Conservation (phyloP, 2,797 vertebrate species). For the Lophura swinhoii region DNA sequence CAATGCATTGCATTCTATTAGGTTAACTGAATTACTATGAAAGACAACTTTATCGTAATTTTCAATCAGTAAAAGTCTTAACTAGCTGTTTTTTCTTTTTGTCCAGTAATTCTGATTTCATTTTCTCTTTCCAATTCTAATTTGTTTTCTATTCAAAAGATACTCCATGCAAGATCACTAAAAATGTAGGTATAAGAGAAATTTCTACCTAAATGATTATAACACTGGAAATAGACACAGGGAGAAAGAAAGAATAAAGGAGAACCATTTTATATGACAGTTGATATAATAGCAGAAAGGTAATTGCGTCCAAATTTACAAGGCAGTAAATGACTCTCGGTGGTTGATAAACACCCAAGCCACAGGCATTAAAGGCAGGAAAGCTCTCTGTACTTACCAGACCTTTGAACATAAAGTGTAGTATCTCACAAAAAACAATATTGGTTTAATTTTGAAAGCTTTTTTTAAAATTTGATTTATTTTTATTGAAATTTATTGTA, state of each 20-base stretch:
- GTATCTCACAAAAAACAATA: not conserved
- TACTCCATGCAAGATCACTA: not conserved
- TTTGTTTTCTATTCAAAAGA: not conserved
- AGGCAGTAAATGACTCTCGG: slow-evolving; percentile 33
- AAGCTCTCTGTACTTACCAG: not conserved
- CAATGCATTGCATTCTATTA: not conserved
- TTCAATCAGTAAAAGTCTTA: not conserved
- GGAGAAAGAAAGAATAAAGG: not conserved
- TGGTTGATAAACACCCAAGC: slow-evolving; percentile 23
- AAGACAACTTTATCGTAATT: not conserved
- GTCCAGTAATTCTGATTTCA: not conserved
- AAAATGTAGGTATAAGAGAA: not conserved
- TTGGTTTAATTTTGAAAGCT: not conserved
- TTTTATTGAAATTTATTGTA: not conserved
- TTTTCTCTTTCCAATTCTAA: not conserved
- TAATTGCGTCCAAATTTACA: slow-evolving; percentile 61
- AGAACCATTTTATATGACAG: slow-evolving; percentile 5
- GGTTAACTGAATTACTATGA: not conserved
- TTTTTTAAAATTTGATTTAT: not conserved
- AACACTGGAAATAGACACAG: not conserved
- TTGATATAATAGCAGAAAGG: slow-evolving; percentile 25
- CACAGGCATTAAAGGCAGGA: not conserved
- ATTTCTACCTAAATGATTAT: not conserved
- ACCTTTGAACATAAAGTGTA: not conserved
- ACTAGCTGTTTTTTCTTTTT: not conserved